Evolutionary conservation across 2,113 vertebrate species (phyloP).

Genomic region (Petrocephalus zakoni): DNA sequence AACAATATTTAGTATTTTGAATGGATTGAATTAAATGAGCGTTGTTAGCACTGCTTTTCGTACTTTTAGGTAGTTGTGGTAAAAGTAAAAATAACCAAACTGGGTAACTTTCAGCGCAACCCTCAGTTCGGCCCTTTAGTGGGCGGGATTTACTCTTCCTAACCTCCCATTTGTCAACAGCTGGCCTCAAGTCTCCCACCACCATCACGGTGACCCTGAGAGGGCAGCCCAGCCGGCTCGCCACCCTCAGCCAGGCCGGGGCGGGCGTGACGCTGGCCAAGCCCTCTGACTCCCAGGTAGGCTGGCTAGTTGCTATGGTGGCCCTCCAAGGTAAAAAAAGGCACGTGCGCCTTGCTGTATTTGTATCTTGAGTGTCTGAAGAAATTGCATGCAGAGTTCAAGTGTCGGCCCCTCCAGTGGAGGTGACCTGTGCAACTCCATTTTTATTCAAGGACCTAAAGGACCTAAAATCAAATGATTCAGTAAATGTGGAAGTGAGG

Average conservation of each 20-base stretch:
- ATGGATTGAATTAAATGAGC: background rate
- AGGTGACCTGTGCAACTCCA: too few species aligned
- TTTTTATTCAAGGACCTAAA: background rate
- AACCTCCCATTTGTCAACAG: conserved; percentile 23
- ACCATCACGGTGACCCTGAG: conserved; percentile 86
- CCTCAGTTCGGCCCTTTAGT: conserved; percentile 33
- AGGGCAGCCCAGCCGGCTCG: conserved; percentile 70
- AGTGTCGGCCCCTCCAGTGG: background rate
- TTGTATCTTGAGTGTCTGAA: background rate
- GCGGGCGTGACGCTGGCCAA: conserved; percentile 40
- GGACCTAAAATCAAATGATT: background rate
- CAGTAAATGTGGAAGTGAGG: background rate
- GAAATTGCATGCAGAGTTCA: background rate
- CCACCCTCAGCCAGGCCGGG: conserved; percentile 64
- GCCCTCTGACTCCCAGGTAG: conserved; percentile 54
- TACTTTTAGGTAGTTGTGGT: conserved; percentile 11
- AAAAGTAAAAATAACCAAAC: conserved; percentile 42
- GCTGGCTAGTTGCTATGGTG: conserved; percentile 26
- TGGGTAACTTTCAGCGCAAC: background rate
- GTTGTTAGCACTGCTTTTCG: background rate
- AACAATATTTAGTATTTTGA: background rate
- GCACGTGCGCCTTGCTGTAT: background rate
- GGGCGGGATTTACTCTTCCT: background rate
- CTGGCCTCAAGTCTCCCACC: conserved; percentile 83
- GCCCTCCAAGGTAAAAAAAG: background rate